phyloP scores from a whole-genome alignment of 2,797 vertebrate genomes.

The Orestias chungarensis region DNA sequence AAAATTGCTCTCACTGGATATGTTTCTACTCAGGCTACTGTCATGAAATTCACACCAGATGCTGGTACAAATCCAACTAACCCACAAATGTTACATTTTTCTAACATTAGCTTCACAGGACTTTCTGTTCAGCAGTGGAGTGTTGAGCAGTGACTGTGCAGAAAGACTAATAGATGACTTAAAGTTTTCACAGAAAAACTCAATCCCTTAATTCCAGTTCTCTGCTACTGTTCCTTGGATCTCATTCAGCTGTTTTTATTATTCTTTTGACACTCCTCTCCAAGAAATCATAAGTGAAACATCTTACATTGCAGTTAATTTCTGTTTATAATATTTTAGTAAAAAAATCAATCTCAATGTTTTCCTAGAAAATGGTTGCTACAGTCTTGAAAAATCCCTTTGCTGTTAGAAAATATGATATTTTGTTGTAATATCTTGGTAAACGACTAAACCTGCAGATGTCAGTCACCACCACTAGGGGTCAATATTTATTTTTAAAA shows the following conservation, averaged over 20 bases:
- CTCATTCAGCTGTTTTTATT: background rate
- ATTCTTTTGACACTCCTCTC: background rate
- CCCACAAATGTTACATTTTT: background rate
- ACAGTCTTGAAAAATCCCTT: background rate
- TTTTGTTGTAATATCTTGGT: background rate
- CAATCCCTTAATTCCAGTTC: background rate
- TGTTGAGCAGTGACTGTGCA: background rate
- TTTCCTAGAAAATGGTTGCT: background rate
- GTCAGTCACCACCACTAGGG: background rate
- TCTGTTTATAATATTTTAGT: no score
- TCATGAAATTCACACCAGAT: conserved; percentile 6
- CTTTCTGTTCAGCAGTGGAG: background rate
- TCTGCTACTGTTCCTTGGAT: background rate
- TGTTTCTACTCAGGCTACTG: background rate
- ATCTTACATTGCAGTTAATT: no score
- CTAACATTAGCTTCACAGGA: background rate
- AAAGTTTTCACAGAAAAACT: background rate
- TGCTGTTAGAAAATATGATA: background rate
- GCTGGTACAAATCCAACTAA: background rate
- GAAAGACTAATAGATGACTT: background rate
- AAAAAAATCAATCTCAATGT: background rate
- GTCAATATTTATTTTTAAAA: background rate
- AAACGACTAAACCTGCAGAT: background rate
- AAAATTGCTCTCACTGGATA: background rate
- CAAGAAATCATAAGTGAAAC: background rate